Conservation (phyloP, 2,888 invertebrate species). For the Latrodectus elegans region DNA sequence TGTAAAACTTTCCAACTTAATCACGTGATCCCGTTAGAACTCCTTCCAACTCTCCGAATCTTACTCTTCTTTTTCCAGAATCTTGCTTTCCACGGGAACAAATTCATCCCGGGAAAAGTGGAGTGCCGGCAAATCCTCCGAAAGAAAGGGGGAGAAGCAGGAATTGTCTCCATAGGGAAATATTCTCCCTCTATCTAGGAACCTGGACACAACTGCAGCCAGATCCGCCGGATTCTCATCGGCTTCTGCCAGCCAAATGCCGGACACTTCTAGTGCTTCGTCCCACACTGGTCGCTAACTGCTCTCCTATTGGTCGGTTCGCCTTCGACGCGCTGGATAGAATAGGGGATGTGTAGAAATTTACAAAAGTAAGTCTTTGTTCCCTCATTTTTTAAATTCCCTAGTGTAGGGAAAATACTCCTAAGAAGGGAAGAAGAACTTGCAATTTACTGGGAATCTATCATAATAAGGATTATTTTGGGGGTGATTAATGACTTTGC, state of each 20-base stretch:
- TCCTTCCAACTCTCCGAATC: background rate
- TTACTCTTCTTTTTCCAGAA: background rate
- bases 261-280: slow-evolving; percentile 42
- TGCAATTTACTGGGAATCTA: slow-evolving; percentile 10
- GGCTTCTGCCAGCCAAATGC: slow-evolving; percentile 42
- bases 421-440: background rate
- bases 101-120: background rate
- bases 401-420: too few relatives aligned
- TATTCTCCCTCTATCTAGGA: background rate
- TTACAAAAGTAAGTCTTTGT: background rate
- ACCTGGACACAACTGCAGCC: background rate
- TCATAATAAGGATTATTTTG: slow-evolving; percentile 22
- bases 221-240: slow-evolving; percentile 13
- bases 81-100: background rate
- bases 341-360: slow-evolving; percentile 7
- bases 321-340: slow-evolving; percentile 12
- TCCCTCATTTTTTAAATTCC: background rate
- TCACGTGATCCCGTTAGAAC: background rate
- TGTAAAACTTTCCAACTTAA: too few relatives aligned
- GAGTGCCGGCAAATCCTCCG: background rate
- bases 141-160: background rate
- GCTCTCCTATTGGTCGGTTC: slow-evolving; percentile 57
- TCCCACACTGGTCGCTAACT: slow-evolving; percentile 54
- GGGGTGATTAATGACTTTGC: slow-evolving; percentile 12
- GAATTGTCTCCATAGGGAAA: background rate